Percentiles rank a stretch among this genome's conserved stretches.
Conservation (phyloP, 2,888 invertebrate species). For the Deilephila elpenor region DNA sequence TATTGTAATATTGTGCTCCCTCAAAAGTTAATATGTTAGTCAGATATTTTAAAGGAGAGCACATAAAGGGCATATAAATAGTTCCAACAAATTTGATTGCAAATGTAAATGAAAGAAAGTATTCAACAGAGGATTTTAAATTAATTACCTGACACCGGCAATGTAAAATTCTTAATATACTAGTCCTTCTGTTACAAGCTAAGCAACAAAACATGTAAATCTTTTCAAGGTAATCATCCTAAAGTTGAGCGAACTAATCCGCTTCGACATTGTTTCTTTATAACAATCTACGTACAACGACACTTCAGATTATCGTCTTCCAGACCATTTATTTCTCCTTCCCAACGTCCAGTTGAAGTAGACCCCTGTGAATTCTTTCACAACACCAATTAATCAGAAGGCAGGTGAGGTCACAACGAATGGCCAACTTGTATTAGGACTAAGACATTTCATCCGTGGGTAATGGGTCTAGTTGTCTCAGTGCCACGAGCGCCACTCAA, state of each 20-base stretch:
- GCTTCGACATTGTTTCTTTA: constrained; percentile 1
- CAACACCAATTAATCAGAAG: constrained; percentile 52
- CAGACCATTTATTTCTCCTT: constrained; percentile 54
- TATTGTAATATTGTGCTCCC: no score
- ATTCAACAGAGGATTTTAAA: no score
- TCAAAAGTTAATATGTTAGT: no score
- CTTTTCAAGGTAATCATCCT: no score
- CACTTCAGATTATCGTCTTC: constrained; percentile 54
- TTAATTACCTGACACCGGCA: no score
- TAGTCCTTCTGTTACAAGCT: background rate
- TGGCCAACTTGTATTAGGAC: constrained; percentile 54
- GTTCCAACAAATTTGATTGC: no score
- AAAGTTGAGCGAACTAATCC: background rate
- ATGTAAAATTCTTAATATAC: no score
- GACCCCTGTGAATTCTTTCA: constrained; percentile 47
- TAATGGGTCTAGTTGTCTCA: constrained; percentile 50
- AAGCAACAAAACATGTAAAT: no score
- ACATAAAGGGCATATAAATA: no score
- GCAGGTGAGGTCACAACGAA: constrained; percentile 57
- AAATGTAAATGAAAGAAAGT: no score
- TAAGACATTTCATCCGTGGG: constrained; percentile 48
- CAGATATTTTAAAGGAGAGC: no score
- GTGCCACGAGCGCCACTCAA: constrained; percentile 41
- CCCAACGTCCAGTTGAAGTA: constrained; percentile 43
- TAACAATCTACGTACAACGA: constrained; percentile 21